Evolutionary conservation across 2,113 vertebrate species (phyloP).

Genomic region (Elanus axillaris): DNA sequence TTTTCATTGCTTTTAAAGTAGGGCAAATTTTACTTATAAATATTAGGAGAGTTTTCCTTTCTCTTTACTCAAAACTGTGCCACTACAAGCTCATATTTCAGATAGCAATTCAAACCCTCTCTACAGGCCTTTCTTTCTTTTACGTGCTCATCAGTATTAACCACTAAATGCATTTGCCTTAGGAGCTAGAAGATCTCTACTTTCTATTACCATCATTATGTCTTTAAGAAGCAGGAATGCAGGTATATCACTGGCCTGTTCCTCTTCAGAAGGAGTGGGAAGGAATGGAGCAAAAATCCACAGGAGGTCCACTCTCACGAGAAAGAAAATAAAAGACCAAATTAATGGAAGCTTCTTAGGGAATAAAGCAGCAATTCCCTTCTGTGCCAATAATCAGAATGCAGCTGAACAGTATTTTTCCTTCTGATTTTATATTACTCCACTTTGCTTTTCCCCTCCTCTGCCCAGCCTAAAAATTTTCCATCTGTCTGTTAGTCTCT

Average conservation of each 20-base stretch:
- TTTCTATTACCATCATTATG: not conserved
- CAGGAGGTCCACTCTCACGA: not conserved
- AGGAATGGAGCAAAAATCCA: not conserved
- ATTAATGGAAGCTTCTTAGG: not conserved
- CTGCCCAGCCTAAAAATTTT: not conserved
- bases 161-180: not conserved
- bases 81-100: not conserved
- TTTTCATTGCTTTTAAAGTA: not conserved
- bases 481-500: not conserved
- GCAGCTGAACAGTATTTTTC: not conserved
- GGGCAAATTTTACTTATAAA: not conserved
- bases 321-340: not conserved
- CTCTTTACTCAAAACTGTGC: not conserved
- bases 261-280: not conserved
- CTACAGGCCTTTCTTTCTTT: not conserved
- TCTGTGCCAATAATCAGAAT: not conserved
- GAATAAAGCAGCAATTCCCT: not conserved
- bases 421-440: not conserved
- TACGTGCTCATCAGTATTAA: conserved; percentile 6
- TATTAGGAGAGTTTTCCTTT: not conserved
- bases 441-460: not conserved
- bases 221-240: not conserved
- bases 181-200: not conserved
- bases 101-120: not conserved
- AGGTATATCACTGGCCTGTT: not conserved